These are phyloP conservation scores for Brachypodius melanocephalos DNA, from an alignment of 2,113 vertebrate genomes.

Conservation along the genomic window DNA sequence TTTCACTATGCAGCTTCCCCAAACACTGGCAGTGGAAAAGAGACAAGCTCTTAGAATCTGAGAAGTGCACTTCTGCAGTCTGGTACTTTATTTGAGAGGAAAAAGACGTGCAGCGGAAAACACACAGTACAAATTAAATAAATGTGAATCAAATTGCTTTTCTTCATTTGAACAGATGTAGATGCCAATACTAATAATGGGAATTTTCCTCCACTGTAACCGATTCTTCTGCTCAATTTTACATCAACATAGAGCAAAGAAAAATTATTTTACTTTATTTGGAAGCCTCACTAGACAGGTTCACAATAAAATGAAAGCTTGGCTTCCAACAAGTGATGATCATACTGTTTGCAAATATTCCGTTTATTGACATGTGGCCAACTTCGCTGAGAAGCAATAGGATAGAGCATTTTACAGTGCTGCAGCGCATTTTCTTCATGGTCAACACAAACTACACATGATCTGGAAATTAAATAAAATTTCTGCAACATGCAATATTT, in stretches of 20 bases:
- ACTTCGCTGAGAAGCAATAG: neutral
- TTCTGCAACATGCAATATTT: neutral
- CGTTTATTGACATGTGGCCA: neutral
- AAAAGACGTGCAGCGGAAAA: neutral
- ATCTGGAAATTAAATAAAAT: neutral
- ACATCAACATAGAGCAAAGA: neutral
- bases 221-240: neutral
- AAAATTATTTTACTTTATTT: neutral
- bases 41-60: neutral
- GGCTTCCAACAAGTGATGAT: neutral
- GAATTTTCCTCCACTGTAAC: neutral
- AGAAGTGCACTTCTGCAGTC: neutral
- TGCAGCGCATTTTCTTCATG: neutral
- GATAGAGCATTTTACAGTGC: neutral
- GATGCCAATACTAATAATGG: neutral
- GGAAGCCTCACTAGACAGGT: neutral
- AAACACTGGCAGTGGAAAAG: neutral
- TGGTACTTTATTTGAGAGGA: neutral
- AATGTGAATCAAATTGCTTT: neutral
- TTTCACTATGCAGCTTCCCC: neutral
- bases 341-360: constrained; percentile 6
- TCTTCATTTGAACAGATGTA: neutral
- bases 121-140: neutral
- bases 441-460: neutral
- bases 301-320: neutral